These are phyloP conservation scores for Rhyacophila brunnea DNA, from an alignment of 1,140 invertebrate genomes.

Conservation along the genomic window DNA sequence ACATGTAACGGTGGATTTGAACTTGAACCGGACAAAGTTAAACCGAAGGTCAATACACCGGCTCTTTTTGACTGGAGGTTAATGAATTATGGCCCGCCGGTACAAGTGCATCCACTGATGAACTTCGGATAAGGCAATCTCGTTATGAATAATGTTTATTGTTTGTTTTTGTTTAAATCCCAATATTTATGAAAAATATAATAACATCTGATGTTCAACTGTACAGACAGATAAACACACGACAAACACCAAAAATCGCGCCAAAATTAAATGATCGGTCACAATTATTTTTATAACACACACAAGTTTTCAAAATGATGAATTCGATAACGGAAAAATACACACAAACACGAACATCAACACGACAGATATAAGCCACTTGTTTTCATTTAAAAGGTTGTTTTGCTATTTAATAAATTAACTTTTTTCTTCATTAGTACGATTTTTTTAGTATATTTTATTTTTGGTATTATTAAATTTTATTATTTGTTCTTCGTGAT, in stretches of 20 bases:
- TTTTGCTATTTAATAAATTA: conserved; percentile 22
- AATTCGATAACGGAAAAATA: conserved; percentile 7
- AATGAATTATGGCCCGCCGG: too few species aligned
- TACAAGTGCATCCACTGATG: background rate
- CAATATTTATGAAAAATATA: conserved; percentile 1
- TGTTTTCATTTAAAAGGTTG: conserved; percentile 30
- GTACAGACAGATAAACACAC: conserved; percentile 18
- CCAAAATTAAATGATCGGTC: conserved; percentile 15
- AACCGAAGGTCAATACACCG: conserved; percentile 17
- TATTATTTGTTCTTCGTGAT: conserved; percentile 12
- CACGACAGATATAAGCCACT: conserved; percentile 37
- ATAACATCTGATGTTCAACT: conserved; percentile 10
- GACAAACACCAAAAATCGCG: conserved; percentile 21
- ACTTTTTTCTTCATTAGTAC: conserved; percentile 2
- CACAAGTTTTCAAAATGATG: conserved; percentile 15
- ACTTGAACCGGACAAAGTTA: conserved; percentile 10
- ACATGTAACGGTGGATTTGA: conserved; percentile 5
- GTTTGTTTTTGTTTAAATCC: background rate
- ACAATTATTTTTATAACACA: conserved; percentile 1
- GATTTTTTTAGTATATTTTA: conserved; percentile 9
- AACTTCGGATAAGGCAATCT: conserved; percentile 15
- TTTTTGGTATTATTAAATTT: conserved; percentile 7
- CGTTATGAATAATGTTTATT: background rate
- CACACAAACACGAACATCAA: conserved; percentile 30
- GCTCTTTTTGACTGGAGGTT: too few species aligned